Conservation (phyloP, 2,797 vertebrate genomes). For the Salarias fasciatus region DNA sequence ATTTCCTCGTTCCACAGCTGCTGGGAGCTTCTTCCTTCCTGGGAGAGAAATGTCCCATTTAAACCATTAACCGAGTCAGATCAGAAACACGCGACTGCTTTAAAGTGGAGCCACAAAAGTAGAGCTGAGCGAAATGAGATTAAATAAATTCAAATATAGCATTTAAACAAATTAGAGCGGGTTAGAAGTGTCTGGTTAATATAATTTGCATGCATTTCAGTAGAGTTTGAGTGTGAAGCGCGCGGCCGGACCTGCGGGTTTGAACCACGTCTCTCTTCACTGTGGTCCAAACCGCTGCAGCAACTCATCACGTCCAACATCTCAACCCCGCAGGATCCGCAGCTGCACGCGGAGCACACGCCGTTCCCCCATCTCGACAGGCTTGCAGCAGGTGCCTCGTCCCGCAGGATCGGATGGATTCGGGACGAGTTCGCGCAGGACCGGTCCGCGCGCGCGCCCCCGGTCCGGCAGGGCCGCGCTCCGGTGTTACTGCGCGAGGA, state of each 20-base stretch:
- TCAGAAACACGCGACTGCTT: too few species aligned
- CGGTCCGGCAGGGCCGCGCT: slow-evolving; percentile 1
- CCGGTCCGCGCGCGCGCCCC: slow-evolving; percentile 28
- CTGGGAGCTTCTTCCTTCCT: too few species aligned
- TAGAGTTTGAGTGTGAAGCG: slow-evolving; percentile 30
- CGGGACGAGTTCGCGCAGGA: slow-evolving; percentile 8
- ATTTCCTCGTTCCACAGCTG: too few species aligned
- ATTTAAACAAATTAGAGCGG: too few species aligned
- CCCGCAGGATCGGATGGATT: slow-evolving; percentile 20
- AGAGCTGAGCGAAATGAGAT: too few species aligned
- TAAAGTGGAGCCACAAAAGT: too few species aligned
- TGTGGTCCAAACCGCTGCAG: slow-evolving; percentile 45
- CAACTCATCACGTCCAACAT: slow-evolving; percentile 15
- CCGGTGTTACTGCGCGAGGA: neutral
- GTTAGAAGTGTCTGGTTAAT: too few species aligned
- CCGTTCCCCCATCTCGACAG: too few species aligned
- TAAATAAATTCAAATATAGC: too few species aligned
- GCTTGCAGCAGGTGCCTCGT: neutral
- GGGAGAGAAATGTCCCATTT: too few species aligned
- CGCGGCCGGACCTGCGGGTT: slow-evolving; percentile 38
- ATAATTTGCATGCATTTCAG: neutral
- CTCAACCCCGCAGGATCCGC: neutral
- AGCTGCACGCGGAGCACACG: too few species aligned
- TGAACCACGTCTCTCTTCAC: neutral
- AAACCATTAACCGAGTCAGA: too few species aligned